These are phyloP conservation scores for Drosophila tanythrix DNA, from an alignment of 2,888 invertebrate genomes.

Conservation along the genomic window DNA sequence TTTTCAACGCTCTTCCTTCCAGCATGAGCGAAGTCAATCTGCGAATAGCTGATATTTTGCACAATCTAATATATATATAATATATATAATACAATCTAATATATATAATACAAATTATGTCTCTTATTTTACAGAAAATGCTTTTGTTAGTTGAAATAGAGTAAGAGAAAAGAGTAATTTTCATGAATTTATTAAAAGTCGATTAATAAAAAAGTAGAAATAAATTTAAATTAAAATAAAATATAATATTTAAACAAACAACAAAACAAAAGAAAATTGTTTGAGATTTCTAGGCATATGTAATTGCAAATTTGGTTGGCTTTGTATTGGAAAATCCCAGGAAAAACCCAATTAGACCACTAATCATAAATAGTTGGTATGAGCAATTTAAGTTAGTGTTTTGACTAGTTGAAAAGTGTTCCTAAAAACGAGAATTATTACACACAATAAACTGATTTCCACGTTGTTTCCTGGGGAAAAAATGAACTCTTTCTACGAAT, in stretches of 20 bases:
- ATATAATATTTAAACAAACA: neutral
- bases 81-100: neutral
- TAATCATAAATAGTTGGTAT: neutral
- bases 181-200: neutral
- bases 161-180: too few species aligned
- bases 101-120: neutral
- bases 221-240: neutral
- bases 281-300: fast-evolving
- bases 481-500: fast-evolving
- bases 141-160: neutral
- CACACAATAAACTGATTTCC: too few species aligned
- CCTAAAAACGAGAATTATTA: too few species aligned
- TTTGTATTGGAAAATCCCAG: neutral
- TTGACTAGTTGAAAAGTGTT: too few species aligned
- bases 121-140: neutral
- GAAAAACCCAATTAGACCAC: neutral
- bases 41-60: neutral
- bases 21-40: neutral
- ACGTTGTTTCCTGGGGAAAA: neutral
- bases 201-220: neutral
- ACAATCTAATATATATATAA: neutral
- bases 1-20: fast-evolving
- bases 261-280: neutral
- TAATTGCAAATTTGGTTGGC: neutral
- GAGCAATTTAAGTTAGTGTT: neutral